These are phyloP conservation scores for Graphium colonna DNA, from an alignment of 2,888 invertebrate species.

Conservation along the genomic window DNA sequence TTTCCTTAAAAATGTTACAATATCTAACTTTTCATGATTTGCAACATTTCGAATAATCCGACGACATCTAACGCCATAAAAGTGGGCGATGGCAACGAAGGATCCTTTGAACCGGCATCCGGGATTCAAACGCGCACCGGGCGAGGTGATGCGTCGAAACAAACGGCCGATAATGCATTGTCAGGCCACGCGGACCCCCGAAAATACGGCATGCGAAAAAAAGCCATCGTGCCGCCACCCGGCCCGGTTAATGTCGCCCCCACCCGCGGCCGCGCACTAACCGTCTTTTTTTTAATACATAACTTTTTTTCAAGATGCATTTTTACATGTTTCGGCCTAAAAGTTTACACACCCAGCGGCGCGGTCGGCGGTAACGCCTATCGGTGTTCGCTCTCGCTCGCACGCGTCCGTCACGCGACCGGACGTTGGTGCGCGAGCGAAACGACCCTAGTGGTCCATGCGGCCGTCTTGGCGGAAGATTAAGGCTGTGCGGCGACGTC, in stretches of 20 bases:
- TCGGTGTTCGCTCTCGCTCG: slow-evolving; percentile 66
- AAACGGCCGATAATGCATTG: slow-evolving; percentile 73
- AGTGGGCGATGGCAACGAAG: too few relatives aligned
- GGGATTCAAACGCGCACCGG: slow-evolving; percentile 60
- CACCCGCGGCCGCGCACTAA: slow-evolving; percentile 71
- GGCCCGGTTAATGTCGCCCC: slow-evolving; percentile 71
- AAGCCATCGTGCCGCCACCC: slow-evolving; percentile 74
- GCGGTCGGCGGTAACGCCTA: slow-evolving; percentile 68
- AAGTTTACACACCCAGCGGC: slow-evolving; percentile 78
- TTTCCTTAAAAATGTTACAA: too few relatives aligned
- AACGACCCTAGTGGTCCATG: slow-evolving; percentile 57
- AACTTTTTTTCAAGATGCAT: slow-evolving; percentile 81
- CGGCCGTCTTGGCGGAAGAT: slow-evolving; percentile 72
- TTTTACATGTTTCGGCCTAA: slow-evolving; percentile 81
- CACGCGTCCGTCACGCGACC: slow-evolving; percentile 43
- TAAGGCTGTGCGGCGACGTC: slow-evolving; percentile 71
- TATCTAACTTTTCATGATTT: too few relatives aligned
- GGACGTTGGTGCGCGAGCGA: slow-evolving; percentile 74
- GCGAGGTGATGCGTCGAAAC: slow-evolving; percentile 62
- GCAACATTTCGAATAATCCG: too few relatives aligned
- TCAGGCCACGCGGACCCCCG: slow-evolving; percentile 73
- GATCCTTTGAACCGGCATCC: slow-evolving; percentile 45
- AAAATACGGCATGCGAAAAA: slow-evolving; percentile 77
- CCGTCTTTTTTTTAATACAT: slow-evolving; percentile 80
- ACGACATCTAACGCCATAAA: too few relatives aligned